These are phyloP conservation scores for Calliphora vomitoria DNA, from an alignment of 2,888 invertebrate species.

Conservation along the genomic window DNA sequence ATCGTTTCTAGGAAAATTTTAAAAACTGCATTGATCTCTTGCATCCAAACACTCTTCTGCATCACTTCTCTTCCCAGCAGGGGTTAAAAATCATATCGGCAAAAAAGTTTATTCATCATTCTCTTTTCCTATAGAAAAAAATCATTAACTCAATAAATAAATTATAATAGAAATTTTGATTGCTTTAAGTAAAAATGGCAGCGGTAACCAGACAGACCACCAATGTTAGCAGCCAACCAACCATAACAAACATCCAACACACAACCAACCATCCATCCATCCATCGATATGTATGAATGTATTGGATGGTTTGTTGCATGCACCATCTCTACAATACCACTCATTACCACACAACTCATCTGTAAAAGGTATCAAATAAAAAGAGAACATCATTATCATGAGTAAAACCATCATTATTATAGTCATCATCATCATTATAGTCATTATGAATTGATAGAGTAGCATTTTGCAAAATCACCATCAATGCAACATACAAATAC, in stretches of 20 bases:
- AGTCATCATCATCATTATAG: slow-evolving; percentile 27
- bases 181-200: slow-evolving; percentile 45
- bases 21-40: too few relatives aligned
- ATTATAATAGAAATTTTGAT: slow-evolving; percentile 59
- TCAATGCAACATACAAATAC: slow-evolving; percentile 20
- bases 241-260: slow-evolving; percentile 40
- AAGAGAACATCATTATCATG: slow-evolving; percentile 24
- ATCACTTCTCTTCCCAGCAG: neutral
- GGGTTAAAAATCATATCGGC: neutral
- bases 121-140: slow-evolving; percentile 8
- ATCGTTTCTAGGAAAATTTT: too few relatives aligned
- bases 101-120: neutral
- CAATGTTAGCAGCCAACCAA: slow-evolving; percentile 51
- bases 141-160: slow-evolving; percentile 45
- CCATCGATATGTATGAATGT: neutral
- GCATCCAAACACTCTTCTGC: neutral
- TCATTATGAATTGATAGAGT: slow-evolving; percentile 47
- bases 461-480: slow-evolving; percentile 23
- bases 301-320: slow-evolving; percentile 14
- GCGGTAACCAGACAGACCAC: slow-evolving; percentile 45
- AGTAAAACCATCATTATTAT: slow-evolving; percentile 2
- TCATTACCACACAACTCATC: slow-evolving; percentile 36
- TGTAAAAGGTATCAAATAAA: slow-evolving; percentile 10
- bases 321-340: slow-evolving; percentile 45
- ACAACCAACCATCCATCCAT: neutral